Evolutionary conservation across 2,113 vertebrate species (phyloP).

Genomic region (Poecile atricapillus): DNA sequence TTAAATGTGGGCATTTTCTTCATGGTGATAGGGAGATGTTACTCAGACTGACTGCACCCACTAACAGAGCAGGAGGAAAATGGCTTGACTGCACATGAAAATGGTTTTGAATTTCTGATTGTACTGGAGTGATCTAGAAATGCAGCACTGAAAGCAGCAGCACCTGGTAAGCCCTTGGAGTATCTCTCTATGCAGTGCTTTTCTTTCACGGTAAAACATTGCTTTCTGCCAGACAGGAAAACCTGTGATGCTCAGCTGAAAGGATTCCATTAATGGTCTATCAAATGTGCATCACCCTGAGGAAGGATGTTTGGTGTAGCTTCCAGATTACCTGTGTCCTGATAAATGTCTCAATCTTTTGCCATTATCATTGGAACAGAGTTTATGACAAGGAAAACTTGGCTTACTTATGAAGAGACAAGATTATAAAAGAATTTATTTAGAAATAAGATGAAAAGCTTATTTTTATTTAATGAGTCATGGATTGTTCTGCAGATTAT

Average conservation of each 20-base stretch:
- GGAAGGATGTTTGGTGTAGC: background rate
- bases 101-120: background rate
- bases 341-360: background rate
- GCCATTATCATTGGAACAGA: background rate
- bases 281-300: background rate
- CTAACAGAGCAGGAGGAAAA: background rate
- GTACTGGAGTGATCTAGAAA: background rate
- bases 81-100: accelerated
- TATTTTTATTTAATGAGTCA: background rate
- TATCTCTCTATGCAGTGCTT: background rate
- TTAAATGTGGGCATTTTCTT: background rate
- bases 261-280: background rate
- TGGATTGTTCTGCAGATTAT: background rate
- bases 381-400: background rate
- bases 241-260: background rate
- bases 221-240: background rate
- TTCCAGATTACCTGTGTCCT: background rate
- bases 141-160: background rate
- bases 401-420: background rate
- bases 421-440: constrained; percentile 8
- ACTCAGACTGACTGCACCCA: background rate
- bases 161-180: background rate
- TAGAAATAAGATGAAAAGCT: background rate
- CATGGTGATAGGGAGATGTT: background rate
- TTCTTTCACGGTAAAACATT: background rate